These are phyloP conservation scores for Petrophora chlorosata DNA, from an alignment of 2,888 invertebrate genomes.

Conservation along the genomic window DNA sequence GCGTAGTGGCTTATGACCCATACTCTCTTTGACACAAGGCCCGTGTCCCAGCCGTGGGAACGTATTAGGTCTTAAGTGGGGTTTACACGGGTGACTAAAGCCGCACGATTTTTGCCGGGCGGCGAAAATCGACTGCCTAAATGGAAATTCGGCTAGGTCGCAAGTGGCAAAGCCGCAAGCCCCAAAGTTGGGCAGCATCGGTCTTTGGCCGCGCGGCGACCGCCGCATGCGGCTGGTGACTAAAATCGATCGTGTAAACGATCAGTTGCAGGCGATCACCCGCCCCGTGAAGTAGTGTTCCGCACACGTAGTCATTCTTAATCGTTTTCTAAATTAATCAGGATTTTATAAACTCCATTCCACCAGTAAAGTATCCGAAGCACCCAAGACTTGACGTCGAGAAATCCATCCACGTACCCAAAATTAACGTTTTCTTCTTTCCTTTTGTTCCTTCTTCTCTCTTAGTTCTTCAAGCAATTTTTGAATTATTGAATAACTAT, in stretches of 20 bases:
- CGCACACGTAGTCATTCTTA: too few relatives aligned
- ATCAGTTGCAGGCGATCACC: constrained; percentile 32
- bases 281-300: constrained; percentile 17
- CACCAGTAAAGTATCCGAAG: too few relatives aligned
- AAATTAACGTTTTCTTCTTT: too few relatives aligned
- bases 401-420: too few relatives aligned
- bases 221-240: constrained; percentile 47
- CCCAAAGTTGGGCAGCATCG: constrained; percentile 50
- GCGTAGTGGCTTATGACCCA: too few relatives aligned
- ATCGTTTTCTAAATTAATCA: too few relatives aligned
- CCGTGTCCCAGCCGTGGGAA: too few relatives aligned
- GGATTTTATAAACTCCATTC: too few relatives aligned
- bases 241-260: constrained; percentile 36
- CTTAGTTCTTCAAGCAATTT: constrained; percentile 38
- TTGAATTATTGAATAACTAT: constrained; percentile 35
- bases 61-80: too few relatives aligned
- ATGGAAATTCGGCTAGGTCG: constrained; percentile 47
- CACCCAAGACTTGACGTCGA: too few relatives aligned
- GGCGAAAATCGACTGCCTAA: constrained; percentile 43
- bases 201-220: constrained; percentile 47
- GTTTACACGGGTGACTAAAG: constrained; percentile 49
- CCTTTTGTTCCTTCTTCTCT: too few relatives aligned
- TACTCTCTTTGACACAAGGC: too few relatives aligned
- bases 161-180: constrained; percentile 50
- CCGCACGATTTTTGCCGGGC: constrained; percentile 45